These are phyloP conservation scores for Aethes cnicana DNA, from an alignment of 2,888 invertebrate species.

Conservation along the genomic window DNA sequence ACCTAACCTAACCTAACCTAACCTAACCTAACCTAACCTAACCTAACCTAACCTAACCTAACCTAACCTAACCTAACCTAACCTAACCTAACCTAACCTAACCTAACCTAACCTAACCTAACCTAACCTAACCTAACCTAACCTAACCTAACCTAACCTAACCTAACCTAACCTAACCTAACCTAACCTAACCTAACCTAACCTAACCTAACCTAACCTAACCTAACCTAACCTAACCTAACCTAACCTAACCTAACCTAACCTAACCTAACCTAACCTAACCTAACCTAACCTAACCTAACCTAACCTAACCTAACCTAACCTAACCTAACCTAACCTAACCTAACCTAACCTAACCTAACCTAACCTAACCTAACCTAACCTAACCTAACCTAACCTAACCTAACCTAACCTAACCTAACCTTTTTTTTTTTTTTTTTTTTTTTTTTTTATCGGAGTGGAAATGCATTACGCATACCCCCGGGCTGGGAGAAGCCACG, in stretches of 20 bases:
- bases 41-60: conserved; percentile 30
- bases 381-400: conserved; percentile 29
- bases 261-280: conserved; percentile 30
- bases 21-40: conserved; percentile 31
- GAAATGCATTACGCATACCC: too few relatives aligned
- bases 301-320: conserved; percentile 33
- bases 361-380: conserved; percentile 30
- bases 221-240: conserved; percentile 30
- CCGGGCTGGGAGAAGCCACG: too few relatives aligned
- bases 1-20: conserved; percentile 30
- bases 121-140: conserved; percentile 31
- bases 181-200: conserved; percentile 31
- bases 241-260: conserved; percentile 27
- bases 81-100: conserved; percentile 31
- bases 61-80: conserved; percentile 31
- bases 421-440: conserved; percentile 26
- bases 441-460: too few relatives aligned
- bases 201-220: conserved; percentile 30
- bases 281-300: conserved; percentile 33
- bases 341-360: conserved; percentile 30
- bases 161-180: conserved; percentile 30
- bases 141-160: conserved; percentile 30
- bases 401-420: conserved; percentile 30
- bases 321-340: conserved; percentile 29
- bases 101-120: conserved; percentile 30